Conservation (phyloP, 1,140 invertebrate genomes). For the Bombus haemorrhoidalis region DNA sequence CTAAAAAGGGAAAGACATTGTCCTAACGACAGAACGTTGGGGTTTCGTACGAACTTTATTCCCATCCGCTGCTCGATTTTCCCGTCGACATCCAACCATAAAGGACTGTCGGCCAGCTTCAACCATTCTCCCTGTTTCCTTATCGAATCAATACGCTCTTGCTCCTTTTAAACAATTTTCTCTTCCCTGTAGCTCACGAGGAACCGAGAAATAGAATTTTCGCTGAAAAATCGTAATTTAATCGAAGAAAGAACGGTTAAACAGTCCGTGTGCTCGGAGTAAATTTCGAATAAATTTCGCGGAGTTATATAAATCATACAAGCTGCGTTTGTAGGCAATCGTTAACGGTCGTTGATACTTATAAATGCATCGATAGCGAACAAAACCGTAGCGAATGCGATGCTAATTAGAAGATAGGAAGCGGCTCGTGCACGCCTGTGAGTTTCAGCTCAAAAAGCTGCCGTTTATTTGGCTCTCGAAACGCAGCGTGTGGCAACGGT, state of each 20-base stretch:
- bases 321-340: slow-evolving; percentile 20
- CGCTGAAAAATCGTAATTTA: neutral
- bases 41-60: too few relatives aligned
- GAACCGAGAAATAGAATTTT: too few relatives aligned
- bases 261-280: neutral
- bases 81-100: too few relatives aligned
- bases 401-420: slow-evolving; percentile 60
- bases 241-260: neutral
- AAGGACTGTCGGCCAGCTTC: neutral
- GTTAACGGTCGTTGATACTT: slow-evolving; percentile 59
- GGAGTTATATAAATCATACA: slow-evolving; percentile 39
- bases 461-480: slow-evolving; percentile 41
- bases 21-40: too few relatives aligned
- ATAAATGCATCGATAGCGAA: slow-evolving; percentile 65
- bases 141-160: slow-evolving; percentile 8
- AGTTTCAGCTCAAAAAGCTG: slow-evolving; percentile 46
- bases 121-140: neutral
- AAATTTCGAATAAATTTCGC: slow-evolving; percentile 25
- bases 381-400: slow-evolving; percentile 27
- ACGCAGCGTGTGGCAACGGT: slow-evolving; percentile 57
- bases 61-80: too few relatives aligned
- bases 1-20: neutral
- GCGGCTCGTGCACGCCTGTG: slow-evolving; percentile 29
- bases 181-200: too few relatives aligned
- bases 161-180: neutral